Base-by-base conservation (phyloP, 2,888 invertebrate species). In the Plebejus argus region DNA sequence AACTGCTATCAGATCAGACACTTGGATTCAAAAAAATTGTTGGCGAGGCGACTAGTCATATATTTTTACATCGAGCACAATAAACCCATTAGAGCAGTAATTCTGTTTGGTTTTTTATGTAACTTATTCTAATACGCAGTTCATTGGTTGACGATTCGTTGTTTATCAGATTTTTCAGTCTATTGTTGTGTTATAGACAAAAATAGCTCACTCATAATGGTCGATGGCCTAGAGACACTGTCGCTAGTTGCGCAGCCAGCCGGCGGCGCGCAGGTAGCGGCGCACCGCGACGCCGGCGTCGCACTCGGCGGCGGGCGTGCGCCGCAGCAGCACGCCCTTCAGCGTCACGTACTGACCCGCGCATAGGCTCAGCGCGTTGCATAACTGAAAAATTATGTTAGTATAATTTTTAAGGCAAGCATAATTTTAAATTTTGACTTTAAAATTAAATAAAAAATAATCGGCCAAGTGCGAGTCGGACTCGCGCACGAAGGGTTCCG, bases 321-420 rank as follows among this genome's bases (percentile, higher is more conserved):
- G 96, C 87, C 97, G 96, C 78, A 99, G 95, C 81, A 98, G 95
- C 83, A 98, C 95, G 18, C 98, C 97, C 92, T 99, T 99, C 89
- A 98, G 95, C 4, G 98, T 97, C 83, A 98, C 96, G 94, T 98
- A 99, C 89, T 97, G 97, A 79, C 97, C 96, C 81, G 98, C 97
- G 83, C 97, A 96, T 87, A 98, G 94, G 87, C 97, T 97, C 86
- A 98, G 95, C 79, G 96, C 92, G 77, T 95, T 94, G 90, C 98
- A 98, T 81, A 98, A 90, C 96, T 97, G 94, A 0, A 76, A 78
- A 23, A 61, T 23, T 58, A 20, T 58, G n/a, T 8, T 0, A 58
- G 20, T n/a, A 10, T 10, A 39, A n/a, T 18, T 53, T 49, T 49
- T 49, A 49, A 49, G 39, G 10, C 45, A 45, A 3, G 45, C 10